phyloP scores from a whole-genome alignment of 2,113 vertebrate genomes.

The Chloroceryle aenea region DNA sequence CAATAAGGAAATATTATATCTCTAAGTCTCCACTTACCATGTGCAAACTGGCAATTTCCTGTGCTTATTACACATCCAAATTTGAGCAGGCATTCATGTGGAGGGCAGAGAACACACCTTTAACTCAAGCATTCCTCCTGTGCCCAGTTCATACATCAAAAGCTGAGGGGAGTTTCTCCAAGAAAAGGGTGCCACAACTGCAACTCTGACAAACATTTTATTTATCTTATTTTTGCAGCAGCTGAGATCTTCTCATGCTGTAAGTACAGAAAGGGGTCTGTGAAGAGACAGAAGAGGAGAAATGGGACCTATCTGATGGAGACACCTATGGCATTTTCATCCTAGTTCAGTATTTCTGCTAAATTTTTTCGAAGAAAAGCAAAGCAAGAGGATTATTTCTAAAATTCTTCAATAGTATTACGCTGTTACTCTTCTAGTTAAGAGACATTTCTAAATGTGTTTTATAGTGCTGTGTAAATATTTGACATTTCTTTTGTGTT shows the following conservation, averaged over 20 bases:
- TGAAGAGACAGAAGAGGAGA: background rate
- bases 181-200: background rate
- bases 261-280: background rate
- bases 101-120: background rate
- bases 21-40: background rate
- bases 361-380: background rate
- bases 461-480: constrained; percentile 9
- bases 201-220: background rate
- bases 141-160: background rate
- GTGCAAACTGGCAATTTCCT: background rate
- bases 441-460: background rate
- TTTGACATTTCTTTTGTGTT: constrained; percentile 5
- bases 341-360: background rate
- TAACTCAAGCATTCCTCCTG: background rate
- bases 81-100: background rate
- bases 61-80: background rate
- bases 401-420: background rate
- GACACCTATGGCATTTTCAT: background rate
- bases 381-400: background rate
- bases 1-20: background rate
- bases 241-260: background rate
- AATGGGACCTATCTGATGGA: background rate
- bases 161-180: background rate
- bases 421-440: background rate
- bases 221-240: background rate